These are phyloP conservation scores for Epirrhoe alternata DNA, from an alignment of 2,888 invertebrate genomes.

Conservation along the genomic window DNA sequence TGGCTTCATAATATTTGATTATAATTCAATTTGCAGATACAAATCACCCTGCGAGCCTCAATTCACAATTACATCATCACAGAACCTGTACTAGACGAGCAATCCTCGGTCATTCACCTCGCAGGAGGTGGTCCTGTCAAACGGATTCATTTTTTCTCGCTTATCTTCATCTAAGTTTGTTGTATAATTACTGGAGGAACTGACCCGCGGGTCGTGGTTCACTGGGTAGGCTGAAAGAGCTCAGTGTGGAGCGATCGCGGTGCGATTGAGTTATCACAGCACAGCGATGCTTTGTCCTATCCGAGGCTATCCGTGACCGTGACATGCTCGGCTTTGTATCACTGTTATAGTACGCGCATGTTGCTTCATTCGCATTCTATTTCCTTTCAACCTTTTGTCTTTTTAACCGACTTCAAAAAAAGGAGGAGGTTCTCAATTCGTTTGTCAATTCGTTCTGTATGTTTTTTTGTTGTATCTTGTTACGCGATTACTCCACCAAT, in stretches of 20 bases:
- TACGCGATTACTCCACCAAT: no score
- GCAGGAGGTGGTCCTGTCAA: slow-evolving; percentile 58
- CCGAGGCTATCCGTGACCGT: slow-evolving; percentile 37
- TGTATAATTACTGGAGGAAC: slow-evolving; percentile 61
- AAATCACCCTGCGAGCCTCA: slow-evolving; percentile 37
- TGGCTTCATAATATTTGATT: slow-evolving; percentile 43
- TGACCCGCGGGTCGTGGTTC: slow-evolving; percentile 59
- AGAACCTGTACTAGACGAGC: slow-evolving; percentile 43
- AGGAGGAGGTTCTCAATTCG: no score
- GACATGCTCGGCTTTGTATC: slow-evolving; percentile 35
- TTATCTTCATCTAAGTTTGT: slow-evolving; percentile 66
- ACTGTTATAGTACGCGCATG: slow-evolving; percentile 13
- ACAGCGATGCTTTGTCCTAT: slow-evolving; percentile 32
- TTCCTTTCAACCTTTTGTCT: not conserved
- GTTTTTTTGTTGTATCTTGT: no score
- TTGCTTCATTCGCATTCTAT: not conserved
- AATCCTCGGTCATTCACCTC: slow-evolving; percentile 53
- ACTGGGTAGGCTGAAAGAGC: slow-evolving; percentile 51
- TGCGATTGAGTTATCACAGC: slow-evolving; percentile 54
- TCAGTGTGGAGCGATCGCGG: slow-evolving; percentile 39
- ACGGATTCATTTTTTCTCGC: slow-evolving; percentile 60
- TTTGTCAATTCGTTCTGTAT: no score
- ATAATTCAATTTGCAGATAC: slow-evolving; percentile 46
- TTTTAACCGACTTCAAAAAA: not conserved
- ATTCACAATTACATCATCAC: slow-evolving; percentile 41